Evolutionary conservation across 2,797 vertebrate species (phyloP).

Genomic region (Platalea minor): DNA sequence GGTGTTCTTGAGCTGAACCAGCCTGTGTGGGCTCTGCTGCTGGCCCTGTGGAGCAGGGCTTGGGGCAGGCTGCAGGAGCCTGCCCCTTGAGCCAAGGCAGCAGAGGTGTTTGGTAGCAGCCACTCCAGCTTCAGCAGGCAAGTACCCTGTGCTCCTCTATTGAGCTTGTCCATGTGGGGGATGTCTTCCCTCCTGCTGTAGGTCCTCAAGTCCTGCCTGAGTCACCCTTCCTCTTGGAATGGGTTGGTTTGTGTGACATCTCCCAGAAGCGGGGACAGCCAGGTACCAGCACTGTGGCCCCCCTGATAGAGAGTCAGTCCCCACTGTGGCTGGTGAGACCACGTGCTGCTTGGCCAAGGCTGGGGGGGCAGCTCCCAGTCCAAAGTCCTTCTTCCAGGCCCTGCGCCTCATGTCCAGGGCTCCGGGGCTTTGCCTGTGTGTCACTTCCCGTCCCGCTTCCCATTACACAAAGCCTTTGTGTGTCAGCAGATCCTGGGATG

Average conservation of each 20-base stretch:
- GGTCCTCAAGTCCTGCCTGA: neutral
- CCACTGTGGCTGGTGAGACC: accelerated
- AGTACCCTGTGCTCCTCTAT: neutral
- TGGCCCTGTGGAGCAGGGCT: neutral
- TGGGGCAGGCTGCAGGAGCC: neutral
- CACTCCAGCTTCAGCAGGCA: neutral
- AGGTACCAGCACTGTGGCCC: neutral
- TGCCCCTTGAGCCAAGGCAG: neutral
- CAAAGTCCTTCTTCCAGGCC: neutral
- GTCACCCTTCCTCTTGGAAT: neutral
- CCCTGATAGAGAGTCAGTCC: neutral
- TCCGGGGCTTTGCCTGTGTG: neutral
- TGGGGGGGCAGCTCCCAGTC: neutral
- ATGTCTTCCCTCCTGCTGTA: neutral
- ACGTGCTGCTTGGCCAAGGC: neutral
- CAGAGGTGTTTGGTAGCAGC: neutral
- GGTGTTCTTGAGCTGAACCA: neutral
- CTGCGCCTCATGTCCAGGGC: neutral
- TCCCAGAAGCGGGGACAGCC: neutral
- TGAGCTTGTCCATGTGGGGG: neutral
- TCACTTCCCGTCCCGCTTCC: neutral
- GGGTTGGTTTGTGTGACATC: neutral
- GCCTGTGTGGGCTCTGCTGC: neutral
- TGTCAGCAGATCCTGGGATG: slow-evolving; percentile 10
- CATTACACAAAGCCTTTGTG: slow-evolving; percentile 34